Evolutionary conservation across 1,140 invertebrate species (phyloP).

Genomic region (Drosophila tsacasi): DNA sequence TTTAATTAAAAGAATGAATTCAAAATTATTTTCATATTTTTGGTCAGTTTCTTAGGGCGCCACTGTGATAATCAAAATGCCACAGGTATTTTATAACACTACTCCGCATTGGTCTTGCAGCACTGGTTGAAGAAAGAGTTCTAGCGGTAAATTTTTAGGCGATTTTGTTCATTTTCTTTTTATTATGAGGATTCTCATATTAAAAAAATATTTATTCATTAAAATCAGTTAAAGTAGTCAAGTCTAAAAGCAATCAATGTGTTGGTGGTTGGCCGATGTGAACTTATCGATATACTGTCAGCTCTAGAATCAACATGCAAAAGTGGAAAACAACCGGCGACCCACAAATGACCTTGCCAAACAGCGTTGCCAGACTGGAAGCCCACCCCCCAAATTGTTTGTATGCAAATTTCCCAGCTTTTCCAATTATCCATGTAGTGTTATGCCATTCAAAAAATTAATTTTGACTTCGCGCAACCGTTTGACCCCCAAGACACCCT

Average conservation of each 20-base stretch:
- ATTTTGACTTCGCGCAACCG: rapidly evolving
- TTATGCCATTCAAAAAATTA: background rate
- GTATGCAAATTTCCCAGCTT: background rate
- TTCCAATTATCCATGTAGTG: no score
- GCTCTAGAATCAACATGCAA: slow-evolving; percentile 40
- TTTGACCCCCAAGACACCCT: background rate
- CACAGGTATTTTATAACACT: slow-evolving; percentile 26
- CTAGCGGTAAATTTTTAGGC: background rate
- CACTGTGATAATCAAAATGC: background rate
- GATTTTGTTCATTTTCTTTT: no score
- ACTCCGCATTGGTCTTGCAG: background rate
- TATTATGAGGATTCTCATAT: no score
- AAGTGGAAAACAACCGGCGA: slow-evolving; percentile 35
- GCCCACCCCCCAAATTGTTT: background rate
- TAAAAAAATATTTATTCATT: background rate
- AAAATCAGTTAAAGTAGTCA: background rate
- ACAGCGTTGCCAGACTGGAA: slow-evolving; percentile 37
- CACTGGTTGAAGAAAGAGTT: slow-evolving; percentile 10
- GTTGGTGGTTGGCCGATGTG: background rate
- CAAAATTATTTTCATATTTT: background rate
- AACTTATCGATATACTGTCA: background rate
- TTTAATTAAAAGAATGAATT: no score
- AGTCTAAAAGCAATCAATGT: background rate
- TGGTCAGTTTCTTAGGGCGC: background rate
- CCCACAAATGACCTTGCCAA: slow-evolving; percentile 68